Evolutionary conservation across 2,797 vertebrate genomes (phyloP), one percentile per base, ranked within the genome.

Genomic region (Enteromius treurensis): DNA sequence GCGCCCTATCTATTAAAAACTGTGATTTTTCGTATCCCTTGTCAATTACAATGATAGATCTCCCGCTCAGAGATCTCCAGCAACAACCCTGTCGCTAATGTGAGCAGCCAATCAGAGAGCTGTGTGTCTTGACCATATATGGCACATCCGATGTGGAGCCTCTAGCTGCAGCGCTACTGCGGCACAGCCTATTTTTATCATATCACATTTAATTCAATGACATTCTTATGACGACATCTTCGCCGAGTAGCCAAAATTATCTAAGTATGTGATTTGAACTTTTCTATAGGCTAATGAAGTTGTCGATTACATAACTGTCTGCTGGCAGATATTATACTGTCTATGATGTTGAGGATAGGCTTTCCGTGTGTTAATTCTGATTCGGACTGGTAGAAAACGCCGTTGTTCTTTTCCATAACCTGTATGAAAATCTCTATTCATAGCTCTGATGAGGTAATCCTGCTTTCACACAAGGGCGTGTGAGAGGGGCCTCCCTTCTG

Each of bases 71-170:
- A 77, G 75, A 26, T 82, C 86, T 88, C 84, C 86, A 87, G 88
- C 88, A 88, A 88, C 88, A 87, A 82, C 81, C 65, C 73, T 79
- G 89, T 90, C 85, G 90, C 86, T 86, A 71, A 60, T 82, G 85
- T 47, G 60, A 84, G 84, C 87, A 92, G 86, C 92, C 93, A 93
- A 93, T 94, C 88, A 84, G 83, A 34, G 84, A 88, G 68, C 85
- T 82, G 88, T 87, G 88, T 70, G 68, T 76, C 74, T 83, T 83
- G 86, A 9, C 94, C 94, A 93, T 95, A 93, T 94, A 91, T 94
- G 94, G 95, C 0, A 87, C 74, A 93, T 95, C 95, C 95, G 93
- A 90, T 21, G 86, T 69, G 87, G 84, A 65, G 87, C 81, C 68
- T 26, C 42, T 78, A 55, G 69, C 69, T n/a, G 70, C 84, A 29